Evolutionary conservation across 35 echinoderm and acorn worm genomes (phyloP).

Genomic region (Chiridota heheva): DNA sequence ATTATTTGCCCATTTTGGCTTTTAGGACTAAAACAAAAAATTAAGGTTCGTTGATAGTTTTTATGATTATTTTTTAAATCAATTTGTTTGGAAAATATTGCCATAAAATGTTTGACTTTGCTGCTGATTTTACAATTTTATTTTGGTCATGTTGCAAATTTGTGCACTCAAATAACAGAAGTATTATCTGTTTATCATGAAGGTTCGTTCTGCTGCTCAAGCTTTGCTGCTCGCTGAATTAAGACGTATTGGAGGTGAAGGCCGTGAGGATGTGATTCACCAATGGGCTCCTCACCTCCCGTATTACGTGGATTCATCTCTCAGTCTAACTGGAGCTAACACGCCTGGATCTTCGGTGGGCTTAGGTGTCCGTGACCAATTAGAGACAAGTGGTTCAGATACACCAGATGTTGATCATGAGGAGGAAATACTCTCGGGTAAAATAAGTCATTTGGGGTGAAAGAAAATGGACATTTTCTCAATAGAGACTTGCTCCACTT

Average conservation of each 20-base stretch:
- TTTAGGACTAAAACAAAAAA: too few species aligned
- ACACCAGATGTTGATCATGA: constrained; percentile 74
- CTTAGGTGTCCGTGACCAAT: constrained; percentile 11
- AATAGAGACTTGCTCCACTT: too few species aligned
- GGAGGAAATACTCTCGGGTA: constrained; percentile 93
- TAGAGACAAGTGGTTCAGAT: constrained; percentile 60
- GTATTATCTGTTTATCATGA: neutral
- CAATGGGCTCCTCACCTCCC: constrained; percentile 93
- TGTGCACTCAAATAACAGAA: too few species aligned
- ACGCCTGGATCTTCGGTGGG: constrained; percentile 7
- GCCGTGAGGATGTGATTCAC: constrained; percentile 81
- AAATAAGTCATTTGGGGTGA: too few species aligned
- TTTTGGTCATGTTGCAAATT: too few species aligned
- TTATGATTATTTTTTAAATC: too few species aligned
- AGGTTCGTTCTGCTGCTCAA: constrained; percentile 92
- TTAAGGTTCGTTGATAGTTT: too few species aligned
- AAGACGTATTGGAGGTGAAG: constrained; percentile 78
- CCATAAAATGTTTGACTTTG: too few species aligned
- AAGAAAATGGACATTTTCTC: too few species aligned
- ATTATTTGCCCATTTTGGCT: too few species aligned
- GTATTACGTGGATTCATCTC: constrained; percentile 85
- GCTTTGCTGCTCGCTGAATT: constrained; percentile 89
- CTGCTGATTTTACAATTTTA: too few species aligned
- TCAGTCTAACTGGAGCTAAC: constrained; percentile 56
- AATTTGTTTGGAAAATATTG: too few species aligned